phyloP scores from a whole-genome alignment of 1,140 invertebrate genomes.

The Temnothorax nylanderi region DNA sequence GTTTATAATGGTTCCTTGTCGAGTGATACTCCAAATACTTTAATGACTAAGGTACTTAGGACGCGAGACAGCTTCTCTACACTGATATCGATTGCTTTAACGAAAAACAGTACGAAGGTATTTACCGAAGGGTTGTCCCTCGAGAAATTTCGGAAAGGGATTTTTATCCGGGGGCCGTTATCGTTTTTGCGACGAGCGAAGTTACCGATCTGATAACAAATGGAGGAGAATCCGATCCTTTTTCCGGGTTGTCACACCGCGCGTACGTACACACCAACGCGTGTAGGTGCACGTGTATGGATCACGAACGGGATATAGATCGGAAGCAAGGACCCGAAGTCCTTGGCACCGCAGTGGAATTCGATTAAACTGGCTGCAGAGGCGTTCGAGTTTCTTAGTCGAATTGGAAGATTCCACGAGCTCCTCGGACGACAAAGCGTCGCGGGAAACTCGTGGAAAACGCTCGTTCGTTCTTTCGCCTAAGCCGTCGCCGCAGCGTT shows the following conservation, averaged over 20 bases:
- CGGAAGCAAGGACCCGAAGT: constrained; percentile 46
- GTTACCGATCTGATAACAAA: constrained; percentile 51
- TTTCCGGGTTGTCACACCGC: background rate
- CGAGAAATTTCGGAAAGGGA: constrained; percentile 37
- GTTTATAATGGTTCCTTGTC: constrained; percentile 5
- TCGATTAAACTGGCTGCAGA: constrained; percentile 79
- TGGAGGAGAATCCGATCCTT: constrained; percentile 34
- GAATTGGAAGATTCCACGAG: constrained; percentile 76
- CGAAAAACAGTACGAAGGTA: background rate
- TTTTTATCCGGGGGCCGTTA: constrained; percentile 34
- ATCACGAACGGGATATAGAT: constrained; percentile 24
- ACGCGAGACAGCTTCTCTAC: background rate
- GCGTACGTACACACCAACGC: constrained; percentile 24
- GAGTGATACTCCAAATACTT: constrained; percentile 24
- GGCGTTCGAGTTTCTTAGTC: constrained; percentile 78
- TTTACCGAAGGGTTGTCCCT: background rate
- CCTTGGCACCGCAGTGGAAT: constrained; percentile 73
- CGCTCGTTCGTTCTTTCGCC: constrained; percentile 18
- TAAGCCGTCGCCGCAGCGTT: constrained; percentile 25
- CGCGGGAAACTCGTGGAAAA: constrained; percentile 56
- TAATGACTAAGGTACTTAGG: constrained; percentile 28
- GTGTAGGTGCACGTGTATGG: constrained; percentile 31
- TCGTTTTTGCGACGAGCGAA: constrained; percentile 31
- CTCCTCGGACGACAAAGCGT: constrained; percentile 51
- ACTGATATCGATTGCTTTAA: constrained; percentile 18